Base-by-base conservation (phyloP, 2,113 vertebrate genomes). In the Neodontobutis hainanensis region DNA sequence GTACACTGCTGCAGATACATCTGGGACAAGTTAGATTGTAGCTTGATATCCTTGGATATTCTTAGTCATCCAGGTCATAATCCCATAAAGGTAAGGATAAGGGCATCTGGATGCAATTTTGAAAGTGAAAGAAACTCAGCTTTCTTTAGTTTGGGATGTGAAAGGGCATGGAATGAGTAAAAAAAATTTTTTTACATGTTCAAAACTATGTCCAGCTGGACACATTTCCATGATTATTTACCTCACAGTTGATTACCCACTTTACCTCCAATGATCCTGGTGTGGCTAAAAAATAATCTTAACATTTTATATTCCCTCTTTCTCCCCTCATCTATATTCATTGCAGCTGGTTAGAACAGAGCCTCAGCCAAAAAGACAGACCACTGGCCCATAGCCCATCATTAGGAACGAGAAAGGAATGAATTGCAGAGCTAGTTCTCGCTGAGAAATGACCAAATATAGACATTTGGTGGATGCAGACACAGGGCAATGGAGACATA, bases 391-490 rank as follows among this genome's bases (percentile, higher is more conserved):
- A 56, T 44, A 45, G 88, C 89, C 90, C 83, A 46, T 88, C 90
- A 90, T 92, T 92, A 92, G 88, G 85, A 92, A 88, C 58, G 1
- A 77, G 84, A 88, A 90, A 90, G 92, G 93, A 93, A 93, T 93
- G 92, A 89, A 76, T 85, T 73, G 60, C 77, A 81, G 85, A 66
- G 82, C 65, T 55, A 84, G 83, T 65, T 60, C 78, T 76, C 89
- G 81, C 85, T 77, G 83, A 89, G 83, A 92, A 88, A 92, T 92
- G 74, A 88, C 93, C 92, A 93, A 91, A 93, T 94, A 93, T 90
- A 86, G 93, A 65, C 91, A 93, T 91, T 90, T 93, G n/a, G 44
- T 77, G 81, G 76, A 84, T 77, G 63, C 68, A 64, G 73, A 83
- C 80, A 77, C 71, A 36, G 77, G 32, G 75, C 46, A 52, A 77